Evolutionary conservation across 2,888 invertebrate species (phyloP).

Genomic region (Cacoxenus indagator): DNA sequence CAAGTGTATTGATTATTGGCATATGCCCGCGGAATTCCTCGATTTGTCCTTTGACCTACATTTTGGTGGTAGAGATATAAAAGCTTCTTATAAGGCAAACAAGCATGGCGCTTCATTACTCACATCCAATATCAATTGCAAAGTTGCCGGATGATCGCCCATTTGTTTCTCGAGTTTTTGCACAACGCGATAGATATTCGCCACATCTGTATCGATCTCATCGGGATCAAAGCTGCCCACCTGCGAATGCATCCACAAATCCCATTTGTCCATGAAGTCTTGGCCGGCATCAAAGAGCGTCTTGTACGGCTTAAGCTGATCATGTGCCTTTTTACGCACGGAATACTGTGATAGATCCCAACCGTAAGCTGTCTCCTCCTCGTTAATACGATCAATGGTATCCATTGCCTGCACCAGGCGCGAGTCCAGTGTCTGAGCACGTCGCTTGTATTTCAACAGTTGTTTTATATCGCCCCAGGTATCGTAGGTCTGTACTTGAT

Average conservation of each 20-base stretch:
- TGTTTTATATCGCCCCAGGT: slow-evolving; percentile 89
- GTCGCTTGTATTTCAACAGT: slow-evolving; percentile 83
- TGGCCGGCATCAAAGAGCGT: slow-evolving; percentile 90
- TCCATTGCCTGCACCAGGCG: slow-evolving; percentile 78
- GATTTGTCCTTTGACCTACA: slow-evolving; percentile 74
- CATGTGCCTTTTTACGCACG: slow-evolving; percentile 82
- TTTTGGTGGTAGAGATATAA: background rate
- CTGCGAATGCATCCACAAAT: slow-evolving; percentile 87
- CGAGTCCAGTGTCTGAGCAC: slow-evolving; percentile 84
- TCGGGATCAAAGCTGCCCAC: slow-evolving; percentile 91
- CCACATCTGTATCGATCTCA: slow-evolving; percentile 78
- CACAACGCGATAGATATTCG: slow-evolving; percentile 75
- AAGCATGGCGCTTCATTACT: slow-evolving; percentile 32
- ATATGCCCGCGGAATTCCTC: slow-evolving; percentile 90
- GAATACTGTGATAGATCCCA: slow-evolving; percentile 93
- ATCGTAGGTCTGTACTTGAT: slow-evolving; percentile 87
- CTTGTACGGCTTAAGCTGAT: slow-evolving; percentile 87
- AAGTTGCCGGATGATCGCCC: slow-evolving; percentile 80
- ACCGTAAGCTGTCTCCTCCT: slow-evolving; percentile 89
- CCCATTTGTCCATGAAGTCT: slow-evolving; percentile 86
- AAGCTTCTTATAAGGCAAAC: background rate
- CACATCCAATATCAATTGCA: slow-evolving; percentile 78
- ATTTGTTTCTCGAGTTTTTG: slow-evolving; percentile 92
- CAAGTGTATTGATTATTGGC: slow-evolving; percentile 93
- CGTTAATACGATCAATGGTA: slow-evolving; percentile 89